These are phyloP conservation scores for Aleiodes sp. DNA, from an alignment of 1,140 invertebrate species.

Conservation along the genomic window DNA sequence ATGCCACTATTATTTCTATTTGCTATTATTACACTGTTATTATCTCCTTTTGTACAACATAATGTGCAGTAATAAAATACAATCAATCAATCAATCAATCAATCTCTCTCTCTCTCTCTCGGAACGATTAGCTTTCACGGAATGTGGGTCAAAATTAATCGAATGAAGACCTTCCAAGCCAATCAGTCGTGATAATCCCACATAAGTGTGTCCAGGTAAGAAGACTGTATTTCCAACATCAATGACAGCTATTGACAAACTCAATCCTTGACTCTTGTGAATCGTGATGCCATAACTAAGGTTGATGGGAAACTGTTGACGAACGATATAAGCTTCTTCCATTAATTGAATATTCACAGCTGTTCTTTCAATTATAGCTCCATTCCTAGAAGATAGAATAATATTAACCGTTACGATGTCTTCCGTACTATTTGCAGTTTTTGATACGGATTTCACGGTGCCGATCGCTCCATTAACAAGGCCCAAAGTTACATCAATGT, in stretches of 20 bases:
- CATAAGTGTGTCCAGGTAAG: conserved; percentile 51
- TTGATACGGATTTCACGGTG: conserved; percentile 35
- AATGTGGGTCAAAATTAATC: conserved; percentile 48
- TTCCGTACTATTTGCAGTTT: conserved; percentile 17
- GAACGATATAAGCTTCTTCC: conserved; percentile 35
- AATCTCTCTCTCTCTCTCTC: no score
- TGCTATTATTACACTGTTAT: no score
- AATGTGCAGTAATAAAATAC: no score
- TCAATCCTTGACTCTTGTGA: conserved; percentile 17
- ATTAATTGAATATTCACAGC: conserved; percentile 41
- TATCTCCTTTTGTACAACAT: no score
- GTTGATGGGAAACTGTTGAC: conserved; percentile 34
- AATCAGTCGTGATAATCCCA: conserved; percentile 53
- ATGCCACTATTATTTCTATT: no score
- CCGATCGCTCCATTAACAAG: conserved; percentile 50
- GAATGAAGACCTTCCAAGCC: conserved; percentile 48
- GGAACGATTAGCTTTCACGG: conserved; percentile 42
- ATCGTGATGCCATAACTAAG: conserved; percentile 51
- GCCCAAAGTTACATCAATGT: conserved; percentile 47
- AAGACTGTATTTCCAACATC: conserved; percentile 49
- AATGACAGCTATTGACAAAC: conserved; percentile 49
- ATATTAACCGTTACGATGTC: conserved; percentile 36
- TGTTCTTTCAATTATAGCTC: conserved; percentile 36
- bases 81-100: no score
- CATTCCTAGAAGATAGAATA: conserved; percentile 24